Percentiles rank a stretch among this genome's conserved stretches.
Evolutionary conservation across 2,113 vertebrate species (phyloP).

Genomic region (Sitta europaea): DNA sequence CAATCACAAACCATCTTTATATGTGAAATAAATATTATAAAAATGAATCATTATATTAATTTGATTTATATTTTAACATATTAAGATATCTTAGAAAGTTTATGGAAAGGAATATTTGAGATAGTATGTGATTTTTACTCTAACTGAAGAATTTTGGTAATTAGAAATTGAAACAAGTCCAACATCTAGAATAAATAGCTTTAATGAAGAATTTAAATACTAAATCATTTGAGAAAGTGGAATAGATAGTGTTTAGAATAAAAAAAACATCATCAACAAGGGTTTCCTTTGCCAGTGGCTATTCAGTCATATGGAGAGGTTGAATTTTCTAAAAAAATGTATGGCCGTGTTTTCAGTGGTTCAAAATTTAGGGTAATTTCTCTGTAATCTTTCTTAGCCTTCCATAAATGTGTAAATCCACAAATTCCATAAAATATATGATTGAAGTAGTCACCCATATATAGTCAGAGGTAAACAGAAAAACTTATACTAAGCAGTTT

Average conservation of each 20-base stretch:
- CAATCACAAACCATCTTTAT: background rate
- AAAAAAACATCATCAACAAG: background rate
- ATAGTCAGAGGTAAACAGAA: background rate
- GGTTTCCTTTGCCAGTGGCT: background rate
- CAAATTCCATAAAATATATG: background rate
- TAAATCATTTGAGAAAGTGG: background rate
- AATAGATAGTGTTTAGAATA: background rate
- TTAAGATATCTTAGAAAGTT: background rate
- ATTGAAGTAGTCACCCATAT: background rate
- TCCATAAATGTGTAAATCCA: background rate
- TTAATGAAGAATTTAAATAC: background rate
- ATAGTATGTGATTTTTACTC: background rate
- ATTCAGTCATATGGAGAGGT: background rate
- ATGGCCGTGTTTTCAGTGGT: accelerated
- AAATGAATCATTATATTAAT: background rate
- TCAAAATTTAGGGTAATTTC: background rate
- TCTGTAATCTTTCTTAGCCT: background rate
- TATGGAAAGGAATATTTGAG: background rate
- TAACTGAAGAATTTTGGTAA: background rate
- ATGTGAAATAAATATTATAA: background rate
- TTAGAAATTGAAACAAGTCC: background rate
- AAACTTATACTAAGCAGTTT: background rate
- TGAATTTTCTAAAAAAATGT: background rate
- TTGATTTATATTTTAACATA: background rate
- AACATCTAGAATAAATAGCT: background rate